Evolutionary conservation across 2,888 invertebrate species (phyloP).

Genomic region (Sinohyriopsis cumingii): DNA sequence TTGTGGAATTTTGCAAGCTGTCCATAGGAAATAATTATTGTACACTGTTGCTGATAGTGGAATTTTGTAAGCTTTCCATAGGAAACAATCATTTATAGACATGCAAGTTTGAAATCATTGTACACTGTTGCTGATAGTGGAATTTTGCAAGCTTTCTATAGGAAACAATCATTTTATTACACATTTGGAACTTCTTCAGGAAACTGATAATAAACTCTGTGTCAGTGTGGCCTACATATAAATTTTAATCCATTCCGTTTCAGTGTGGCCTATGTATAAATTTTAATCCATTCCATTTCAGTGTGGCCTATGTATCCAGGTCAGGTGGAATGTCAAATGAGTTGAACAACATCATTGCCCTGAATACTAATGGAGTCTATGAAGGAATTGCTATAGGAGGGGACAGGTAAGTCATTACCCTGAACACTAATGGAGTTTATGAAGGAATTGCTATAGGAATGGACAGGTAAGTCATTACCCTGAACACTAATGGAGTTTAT

Average conservation of each 20-base stretch:
- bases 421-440: conserved; percentile 96
- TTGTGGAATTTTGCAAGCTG: too few relatives aligned
- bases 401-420: conserved; percentile 80
- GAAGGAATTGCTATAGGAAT: conserved; percentile 99
- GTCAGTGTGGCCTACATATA: conserved; percentile 96
- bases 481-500: conserved; percentile 96
- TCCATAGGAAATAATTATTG: too few relatives aligned
- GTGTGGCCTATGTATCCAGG: conserved; percentile 97
- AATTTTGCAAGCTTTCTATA: too few relatives aligned
- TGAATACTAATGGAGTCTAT: conserved; percentile 96
- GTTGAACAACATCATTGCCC: conserved; percentile 96
- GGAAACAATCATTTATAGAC: too few relatives aligned
- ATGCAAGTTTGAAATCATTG: too few relatives aligned
- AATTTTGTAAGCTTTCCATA: too few relatives aligned
- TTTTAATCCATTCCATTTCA: conserved; percentile 69
- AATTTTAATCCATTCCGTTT: conserved; percentile 40
- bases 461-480: conserved; percentile 84
- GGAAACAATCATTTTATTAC: too few relatives aligned
- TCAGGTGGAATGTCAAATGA: conserved; percentile 99
- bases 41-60: too few relatives aligned
- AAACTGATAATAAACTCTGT: conserved; percentile 24
- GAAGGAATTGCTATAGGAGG: conserved; percentile 99
- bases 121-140: too few relatives aligned
- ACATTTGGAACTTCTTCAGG: too few relatives aligned
- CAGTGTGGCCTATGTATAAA: conserved; percentile 96